Percentiles rank a stretch among this genome's conserved stretches.
phyloP scores from a whole-genome alignment of 2,888 invertebrate genomes.

The Himalopsyche kuldschensis region DNA sequence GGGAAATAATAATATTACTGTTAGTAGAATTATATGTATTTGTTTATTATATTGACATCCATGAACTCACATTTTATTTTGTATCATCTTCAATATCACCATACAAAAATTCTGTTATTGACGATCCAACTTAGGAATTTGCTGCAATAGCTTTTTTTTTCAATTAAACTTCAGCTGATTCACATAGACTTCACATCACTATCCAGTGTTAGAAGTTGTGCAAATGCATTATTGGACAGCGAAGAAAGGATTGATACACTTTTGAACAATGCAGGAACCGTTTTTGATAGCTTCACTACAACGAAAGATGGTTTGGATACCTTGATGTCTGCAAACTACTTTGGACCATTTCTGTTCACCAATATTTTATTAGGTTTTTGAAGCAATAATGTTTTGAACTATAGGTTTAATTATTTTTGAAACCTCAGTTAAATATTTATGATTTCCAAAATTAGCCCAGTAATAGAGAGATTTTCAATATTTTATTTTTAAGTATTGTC shows the following conservation, averaged over 20 bases:
- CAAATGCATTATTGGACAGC: conserved; percentile 54
- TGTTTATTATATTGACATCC: neutral
- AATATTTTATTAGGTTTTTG: conserved; percentile 60
- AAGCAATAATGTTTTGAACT: neutral
- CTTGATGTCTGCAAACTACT: conserved; percentile 73
- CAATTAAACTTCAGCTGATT: conserved; percentile 20
- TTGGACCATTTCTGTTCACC: conserved; percentile 72
- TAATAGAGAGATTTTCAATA: too few relatives aligned
- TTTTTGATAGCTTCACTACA: conserved; percentile 52
- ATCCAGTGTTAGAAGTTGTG: conserved; percentile 60
- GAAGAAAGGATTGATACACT: conserved; percentile 60
- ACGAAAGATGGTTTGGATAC: conserved; percentile 69
- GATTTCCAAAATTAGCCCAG: too few relatives aligned
- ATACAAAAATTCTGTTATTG: neutral
- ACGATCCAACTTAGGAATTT: neutral
- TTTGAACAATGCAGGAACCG: conserved; percentile 64
- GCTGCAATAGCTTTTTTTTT: neutral
- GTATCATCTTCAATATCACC: neutral
- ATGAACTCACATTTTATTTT: neutral
- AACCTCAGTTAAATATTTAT: too few relatives aligned
- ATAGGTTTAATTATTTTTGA: neutral
- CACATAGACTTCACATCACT: conserved; percentile 54
- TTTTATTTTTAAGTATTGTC: too few relatives aligned
- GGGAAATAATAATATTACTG: conserved; percentile 48
- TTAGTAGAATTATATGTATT: neutral